Evolutionary conservation across 2,113 vertebrate species (phyloP).

Genomic region (Sterrhoptilus dennistouni): DNA sequence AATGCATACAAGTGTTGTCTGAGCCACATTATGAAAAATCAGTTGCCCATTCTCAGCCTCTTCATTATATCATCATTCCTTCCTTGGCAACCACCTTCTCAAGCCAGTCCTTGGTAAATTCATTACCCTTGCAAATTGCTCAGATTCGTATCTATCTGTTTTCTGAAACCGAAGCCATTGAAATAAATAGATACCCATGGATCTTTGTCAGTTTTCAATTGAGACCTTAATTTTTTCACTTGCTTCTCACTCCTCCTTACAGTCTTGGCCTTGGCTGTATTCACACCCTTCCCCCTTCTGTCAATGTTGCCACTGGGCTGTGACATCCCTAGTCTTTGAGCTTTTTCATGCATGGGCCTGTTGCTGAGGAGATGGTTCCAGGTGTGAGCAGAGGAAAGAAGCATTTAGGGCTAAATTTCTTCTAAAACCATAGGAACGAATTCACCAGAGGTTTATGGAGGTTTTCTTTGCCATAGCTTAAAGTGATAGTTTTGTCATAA

Average conservation of each 20-base stretch:
- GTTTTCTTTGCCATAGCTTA: not conserved
- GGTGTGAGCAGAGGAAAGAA: not conserved
- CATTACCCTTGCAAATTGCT: slow-evolving; percentile 32
- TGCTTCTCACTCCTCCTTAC: not conserved
- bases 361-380: not conserved
- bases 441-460: not conserved
- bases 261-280: not conserved
- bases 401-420: not conserved
- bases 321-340: not conserved
- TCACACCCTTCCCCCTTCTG: not conserved
- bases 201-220: not conserved
- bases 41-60: not conserved
- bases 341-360: not conserved
- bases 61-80: not conserved
- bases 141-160: not conserved
- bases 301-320: not conserved
- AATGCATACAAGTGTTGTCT: not conserved
- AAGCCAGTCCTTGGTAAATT: not conserved
- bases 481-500: not conserved
- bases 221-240: not conserved
- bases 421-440: not conserved
- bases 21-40: slow-evolving; percentile 28
- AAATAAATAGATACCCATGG: slow-evolving; percentile 14
- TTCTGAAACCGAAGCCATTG: not conserved
- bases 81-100: not conserved